Base-by-base conservation (phyloP, 2,888 invertebrate genomes). In the Pheosia tremula region DNA sequence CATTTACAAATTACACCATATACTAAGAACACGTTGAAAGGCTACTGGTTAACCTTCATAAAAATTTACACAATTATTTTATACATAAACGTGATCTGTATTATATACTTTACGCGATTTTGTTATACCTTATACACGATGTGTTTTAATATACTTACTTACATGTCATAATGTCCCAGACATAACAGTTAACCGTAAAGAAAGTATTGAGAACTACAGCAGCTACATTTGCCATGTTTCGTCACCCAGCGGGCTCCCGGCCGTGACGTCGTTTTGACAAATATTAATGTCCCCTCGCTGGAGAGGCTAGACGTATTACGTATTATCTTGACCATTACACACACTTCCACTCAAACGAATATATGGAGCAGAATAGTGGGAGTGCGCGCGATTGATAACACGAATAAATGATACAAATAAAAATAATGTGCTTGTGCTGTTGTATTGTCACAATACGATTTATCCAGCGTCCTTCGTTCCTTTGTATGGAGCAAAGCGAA, bases 281-380 rank as follows among this genome's bases (percentile, higher is more conserved):
- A 79, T 84, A 84, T 83, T 82, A 85, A 85, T 85, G 84, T 79
- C 64, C 67, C 64, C 60, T 5, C 71, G 72, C 71, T 72, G 59
- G 69, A 79, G 64, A 75, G 73, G 78, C 62, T 68, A 75, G 24
- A 24, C 24, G 24, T 24, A 24, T 24, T 24, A 24, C 69, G 71
- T 69, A 83, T 82, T 81, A 83, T 79, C 78, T 79, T 80, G 80
- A 80, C 79, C 81, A 80, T 83, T 82, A 82, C 81, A 76, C 79
- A 70, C 75, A 67, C 69, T 78, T 74, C 72, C 69, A 75, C 67
- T 65, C 66, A 66, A 67, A 69, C 67, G 69, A 66, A 71, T 75
- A 69, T 58, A 62, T 59, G 63, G 61, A 55, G 62, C 72, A 66
- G 74, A 76, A 76, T 65, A 64, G 64, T 68, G 61, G 59, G 62